Conservation (phyloP, 2,797 vertebrate genomes). For the Rhinella marina region DNA sequence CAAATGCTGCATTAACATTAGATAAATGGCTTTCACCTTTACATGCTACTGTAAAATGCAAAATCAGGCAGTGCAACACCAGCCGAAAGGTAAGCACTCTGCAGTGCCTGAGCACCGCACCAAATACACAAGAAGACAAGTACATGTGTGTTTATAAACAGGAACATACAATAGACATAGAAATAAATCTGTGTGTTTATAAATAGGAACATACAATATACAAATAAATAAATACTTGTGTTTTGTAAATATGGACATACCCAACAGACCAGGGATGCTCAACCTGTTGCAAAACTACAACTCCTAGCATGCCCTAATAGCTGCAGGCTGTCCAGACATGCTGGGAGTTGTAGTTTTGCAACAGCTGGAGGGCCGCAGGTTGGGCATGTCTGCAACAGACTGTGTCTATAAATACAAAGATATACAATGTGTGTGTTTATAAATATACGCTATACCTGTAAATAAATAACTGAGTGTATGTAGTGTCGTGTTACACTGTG, state of each 20-base stretch:
- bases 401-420: not conserved
- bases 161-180: not conserved
- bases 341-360: too few species aligned
- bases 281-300: too few species aligned
- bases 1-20: conserved; percentile 49
- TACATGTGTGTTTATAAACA: not conserved
- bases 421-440: not conserved
- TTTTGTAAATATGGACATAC: not conserved
- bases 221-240: too few species aligned
- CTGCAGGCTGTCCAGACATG: too few species aligned
- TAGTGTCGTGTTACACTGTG: not conserved
- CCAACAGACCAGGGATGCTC: too few species aligned
- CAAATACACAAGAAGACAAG: not conserved
- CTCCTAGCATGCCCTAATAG: too few species aligned
- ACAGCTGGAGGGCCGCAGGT: too few species aligned
- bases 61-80: not conserved
- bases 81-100: conserved; percentile 9
- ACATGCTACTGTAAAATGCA: conserved; percentile 9
- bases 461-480: not conserved
- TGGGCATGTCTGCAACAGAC: not conserved
- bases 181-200: not conserved
- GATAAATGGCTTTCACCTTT: conserved; percentile 32
- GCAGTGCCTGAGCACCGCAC: not conserved
- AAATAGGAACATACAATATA: not conserved
- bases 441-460: not conserved